phyloP scores from a whole-genome alignment of 2,797 vertebrate genomes.

The Neosilurus hyrtlii region DNA sequence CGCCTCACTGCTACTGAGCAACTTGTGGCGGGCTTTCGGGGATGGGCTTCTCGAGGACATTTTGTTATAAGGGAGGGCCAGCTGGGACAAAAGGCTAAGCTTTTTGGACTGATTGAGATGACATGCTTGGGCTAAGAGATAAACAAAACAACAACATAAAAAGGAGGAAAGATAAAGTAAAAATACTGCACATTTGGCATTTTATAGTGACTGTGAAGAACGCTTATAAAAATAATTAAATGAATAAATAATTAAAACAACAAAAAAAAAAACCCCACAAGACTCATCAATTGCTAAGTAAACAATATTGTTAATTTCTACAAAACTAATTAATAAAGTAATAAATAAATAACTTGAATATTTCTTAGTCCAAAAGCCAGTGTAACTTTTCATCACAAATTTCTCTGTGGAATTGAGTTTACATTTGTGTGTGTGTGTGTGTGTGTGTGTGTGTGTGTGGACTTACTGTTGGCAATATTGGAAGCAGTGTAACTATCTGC shows the following conservation, averaged over 20 bases:
- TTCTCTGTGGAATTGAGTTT: neutral
- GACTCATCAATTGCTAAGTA: neutral
- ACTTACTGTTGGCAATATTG: slow-evolving; percentile 94
- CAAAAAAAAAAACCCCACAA: neutral
- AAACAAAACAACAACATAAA: slow-evolving; percentile 47
- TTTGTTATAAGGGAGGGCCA: slow-evolving; percentile 79
- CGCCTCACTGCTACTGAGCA: slow-evolving; percentile 70
- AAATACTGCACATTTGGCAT: slow-evolving; percentile 15
- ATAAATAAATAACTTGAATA: neutral
- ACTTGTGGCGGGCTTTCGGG: slow-evolving; percentile 58
- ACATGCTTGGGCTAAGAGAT: slow-evolving; percentile 73
- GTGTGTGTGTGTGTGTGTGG: neutral
- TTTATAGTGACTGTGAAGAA: neutral
- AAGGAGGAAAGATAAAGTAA: slow-evolving; percentile 14
- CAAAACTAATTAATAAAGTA: neutral
- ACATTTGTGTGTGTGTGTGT: neutral
- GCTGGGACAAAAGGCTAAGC: slow-evolving; percentile 82
- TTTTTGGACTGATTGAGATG: slow-evolving; percentile 74
- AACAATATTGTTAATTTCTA: neutral
- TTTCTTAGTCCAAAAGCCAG: neutral
- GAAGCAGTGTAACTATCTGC: slow-evolving; percentile 91
- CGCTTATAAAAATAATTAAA: neutral
- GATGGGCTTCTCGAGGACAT: slow-evolving; percentile 61
- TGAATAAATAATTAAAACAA: neutral
- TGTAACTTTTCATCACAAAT: too few relatives aligned